These are phyloP conservation scores for Daubentonia madagascariensis DNA, from an alignment of 2,113 vertebrate species.

Conservation along the genomic window DNA sequence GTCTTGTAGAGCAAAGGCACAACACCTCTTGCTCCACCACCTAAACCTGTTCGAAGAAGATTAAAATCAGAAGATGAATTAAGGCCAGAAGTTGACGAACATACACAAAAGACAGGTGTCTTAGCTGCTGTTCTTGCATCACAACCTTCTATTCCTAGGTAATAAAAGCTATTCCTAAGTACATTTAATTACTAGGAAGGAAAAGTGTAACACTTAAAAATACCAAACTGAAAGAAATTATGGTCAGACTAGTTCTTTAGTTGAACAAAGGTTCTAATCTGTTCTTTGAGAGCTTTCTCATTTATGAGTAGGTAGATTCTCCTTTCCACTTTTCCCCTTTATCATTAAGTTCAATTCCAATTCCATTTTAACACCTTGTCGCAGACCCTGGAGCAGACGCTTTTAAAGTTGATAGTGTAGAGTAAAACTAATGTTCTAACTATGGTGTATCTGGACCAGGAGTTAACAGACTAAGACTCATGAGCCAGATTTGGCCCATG, in stretches of 20 bases:
- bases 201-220: neutral
- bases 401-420: neutral
- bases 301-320: neutral
- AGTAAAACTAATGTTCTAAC: neutral
- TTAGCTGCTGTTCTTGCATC: slow-evolving; percentile 91
- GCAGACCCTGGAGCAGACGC: neutral
- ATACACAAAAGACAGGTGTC: slow-evolving; percentile 91
- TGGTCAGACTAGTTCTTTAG: neutral
- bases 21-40: slow-evolving; percentile 95
- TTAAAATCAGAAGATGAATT: slow-evolving; percentile 99
- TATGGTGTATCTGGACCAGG: neutral
- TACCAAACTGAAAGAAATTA: neutral
- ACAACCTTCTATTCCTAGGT: slow-evolving; percentile 98
- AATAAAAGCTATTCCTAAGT: slow-evolving; percentile 60
- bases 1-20: slow-evolving; percentile 89
- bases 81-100: slow-evolving; percentile 92
- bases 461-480: neutral
- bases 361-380: neutral
- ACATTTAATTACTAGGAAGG: neutral
- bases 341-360: neutral
- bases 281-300: neutral
- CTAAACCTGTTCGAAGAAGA: slow-evolving; percentile 95
- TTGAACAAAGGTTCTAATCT: neutral
- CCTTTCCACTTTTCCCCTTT: neutral
- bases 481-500: neutral